Percentiles rank a stretch among this genome's conserved stretches.
These are phyloP conservation scores for Centropus bengalensis DNA, from an alignment of 2,113 vertebrate species.

Conservation along the genomic window DNA sequence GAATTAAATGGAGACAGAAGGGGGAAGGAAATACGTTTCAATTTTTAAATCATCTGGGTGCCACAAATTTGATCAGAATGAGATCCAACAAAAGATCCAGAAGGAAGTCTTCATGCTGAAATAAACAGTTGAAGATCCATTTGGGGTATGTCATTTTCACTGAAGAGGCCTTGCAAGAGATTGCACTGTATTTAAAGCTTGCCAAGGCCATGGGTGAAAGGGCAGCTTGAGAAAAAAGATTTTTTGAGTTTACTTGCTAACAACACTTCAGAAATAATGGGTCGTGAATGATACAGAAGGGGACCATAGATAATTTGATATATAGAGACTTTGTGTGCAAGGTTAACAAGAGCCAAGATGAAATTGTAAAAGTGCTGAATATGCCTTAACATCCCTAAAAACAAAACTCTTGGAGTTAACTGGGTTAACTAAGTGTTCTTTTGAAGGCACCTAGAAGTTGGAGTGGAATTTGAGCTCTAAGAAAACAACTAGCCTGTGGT, in stretches of 20 bases:
- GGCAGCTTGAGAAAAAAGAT: not conserved
- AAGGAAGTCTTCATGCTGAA: not conserved
- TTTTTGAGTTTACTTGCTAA: slow-evolving; percentile 12
- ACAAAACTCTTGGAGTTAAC: not conserved
- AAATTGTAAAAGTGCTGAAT: not conserved
- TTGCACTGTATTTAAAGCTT: not conserved
- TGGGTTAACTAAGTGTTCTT: not conserved
- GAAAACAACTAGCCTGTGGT: not conserved
- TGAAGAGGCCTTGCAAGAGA: not conserved
- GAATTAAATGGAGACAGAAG: not conserved
- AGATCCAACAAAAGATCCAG: not conserved
- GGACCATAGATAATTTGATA: not conserved
- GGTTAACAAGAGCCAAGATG: not conserved
- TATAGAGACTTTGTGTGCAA: not conserved
- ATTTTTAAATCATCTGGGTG: not conserved
- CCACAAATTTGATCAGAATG: not conserved
- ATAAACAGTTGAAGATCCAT: not conserved
- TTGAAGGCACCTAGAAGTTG: not conserved
- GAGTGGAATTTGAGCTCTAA: not conserved
- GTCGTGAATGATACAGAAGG: not conserved
- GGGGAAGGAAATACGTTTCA: not conserved
- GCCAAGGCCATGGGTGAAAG: slow-evolving; percentile 30
- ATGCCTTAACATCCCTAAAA: not conserved
- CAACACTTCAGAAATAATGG: slow-evolving; percentile 37
- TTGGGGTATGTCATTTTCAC: not conserved